Evolutionary conservation across 2,113 vertebrate species (phyloP), one percentile per base, ranked within the genome.

Genomic region (Promerops cafer): DNA sequence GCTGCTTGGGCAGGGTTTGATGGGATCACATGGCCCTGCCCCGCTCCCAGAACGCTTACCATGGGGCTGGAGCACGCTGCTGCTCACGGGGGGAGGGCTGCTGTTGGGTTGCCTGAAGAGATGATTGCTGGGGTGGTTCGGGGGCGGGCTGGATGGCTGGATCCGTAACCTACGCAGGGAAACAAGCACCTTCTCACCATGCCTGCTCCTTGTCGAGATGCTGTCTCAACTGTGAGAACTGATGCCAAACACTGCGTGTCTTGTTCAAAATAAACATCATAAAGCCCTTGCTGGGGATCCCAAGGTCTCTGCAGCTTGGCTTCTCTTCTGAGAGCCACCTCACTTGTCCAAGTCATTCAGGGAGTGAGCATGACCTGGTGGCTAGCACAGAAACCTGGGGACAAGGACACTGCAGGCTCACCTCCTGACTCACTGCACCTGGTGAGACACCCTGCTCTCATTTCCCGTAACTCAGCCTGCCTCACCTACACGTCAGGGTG

Each of bases 101-200:
- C 98, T 99, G 98, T 99, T 99, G 83, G 99, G 98, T 28, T 99
- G 98, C 96, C 98, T 98, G 98, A 99, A 99, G 97, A 99, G 99
- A 92, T 99, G 99, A 97, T 99, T 99, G 97, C 97, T 99, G 91
- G 99, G 98, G 97, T 99, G 99, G 97, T 98, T 99, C 21, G 99
- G 99, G 60, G 99, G 99, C 10, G 99, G 99, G 94, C 99, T 99
- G 90, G 99, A 99, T 53, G 99, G 99, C 97, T 99, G 99, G 96
- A 99, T 99, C 96, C 98, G 98, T 97, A 99, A 99, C 98, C 99
- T 99, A 84, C 0, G 39, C 91, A 63, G 95, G 95, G 96, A 96
- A 97, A 97, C 57, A 93, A 85, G 81, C 82, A 66, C 30, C 92
- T 81, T 35, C 11, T 47, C 60, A 17, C 30, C 78, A 74, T 0